These are phyloP conservation scores for Epiblema foenella DNA, from an alignment of 2,888 invertebrate species.

Conservation along the genomic window DNA sequence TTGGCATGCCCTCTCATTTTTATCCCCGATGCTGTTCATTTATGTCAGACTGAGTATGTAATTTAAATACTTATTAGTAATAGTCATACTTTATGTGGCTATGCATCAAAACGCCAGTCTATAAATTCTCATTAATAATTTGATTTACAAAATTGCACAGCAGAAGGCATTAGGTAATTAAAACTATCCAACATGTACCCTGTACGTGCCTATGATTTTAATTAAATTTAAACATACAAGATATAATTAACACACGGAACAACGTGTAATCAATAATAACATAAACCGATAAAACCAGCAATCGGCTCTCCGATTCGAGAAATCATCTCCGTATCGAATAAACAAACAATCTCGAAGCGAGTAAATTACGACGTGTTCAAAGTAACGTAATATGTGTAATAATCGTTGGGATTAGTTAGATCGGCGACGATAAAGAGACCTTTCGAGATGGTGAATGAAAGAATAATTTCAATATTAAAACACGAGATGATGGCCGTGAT, in stretches of 20 bases:
- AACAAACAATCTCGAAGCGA: constrained; percentile 73
- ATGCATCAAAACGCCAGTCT: constrained; percentile 6
- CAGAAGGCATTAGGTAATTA: constrained; percentile 29
- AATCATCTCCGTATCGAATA: constrained; percentile 70
- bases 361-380: constrained; percentile 74
- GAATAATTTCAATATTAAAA: constrained; percentile 78
- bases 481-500: constrained; percentile 72
- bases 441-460: constrained; percentile 78
- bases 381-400: constrained; percentile 80
- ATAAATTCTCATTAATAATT: constrained; percentile 27
- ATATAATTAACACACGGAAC: constrained; percentile 72
- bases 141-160: constrained; percentile 30
- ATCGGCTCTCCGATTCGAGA: constrained; percentile 67
- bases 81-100: not conserved
- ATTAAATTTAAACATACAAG: constrained; percentile 72
- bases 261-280: constrained; percentile 80
- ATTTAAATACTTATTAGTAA: constrained; percentile 35
- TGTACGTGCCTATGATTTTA: constrained; percentile 57
- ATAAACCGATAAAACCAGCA: constrained; percentile 64
- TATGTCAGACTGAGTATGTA: constrained; percentile 50
- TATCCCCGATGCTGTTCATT: constrained; percentile 64
- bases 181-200: constrained; percentile 29
- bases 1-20: constrained; percentile 68
- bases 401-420: constrained; percentile 77
- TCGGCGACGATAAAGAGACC: constrained; percentile 73